Evolutionary conservation across 2,113 vertebrate species (phyloP).

Genomic region (Heterochromis multidens): DNA sequence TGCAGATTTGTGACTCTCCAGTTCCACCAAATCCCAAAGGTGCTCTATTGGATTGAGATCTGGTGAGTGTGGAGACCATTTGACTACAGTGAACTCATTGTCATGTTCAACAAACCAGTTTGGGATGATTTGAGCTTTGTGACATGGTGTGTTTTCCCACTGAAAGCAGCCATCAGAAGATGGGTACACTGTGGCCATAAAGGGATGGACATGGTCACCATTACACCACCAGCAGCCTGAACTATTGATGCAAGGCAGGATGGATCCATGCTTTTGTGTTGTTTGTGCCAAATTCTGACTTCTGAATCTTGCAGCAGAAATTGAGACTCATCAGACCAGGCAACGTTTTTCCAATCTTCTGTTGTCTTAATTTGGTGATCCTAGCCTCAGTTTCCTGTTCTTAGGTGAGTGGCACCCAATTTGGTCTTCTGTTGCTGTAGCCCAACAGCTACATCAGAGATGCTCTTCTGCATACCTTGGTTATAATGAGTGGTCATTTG

Average conservation of each 20-base stretch:
- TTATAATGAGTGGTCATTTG: background rate
- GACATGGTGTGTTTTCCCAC: background rate
- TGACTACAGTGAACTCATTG: background rate
- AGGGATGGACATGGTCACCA: background rate
- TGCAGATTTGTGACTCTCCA: background rate
- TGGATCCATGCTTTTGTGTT: background rate
- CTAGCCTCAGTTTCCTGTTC: background rate
- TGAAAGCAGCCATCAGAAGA: background rate
- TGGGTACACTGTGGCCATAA: background rate
- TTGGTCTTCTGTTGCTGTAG: background rate
- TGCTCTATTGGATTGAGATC: background rate
- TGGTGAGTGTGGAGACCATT: background rate
- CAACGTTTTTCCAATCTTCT: background rate
- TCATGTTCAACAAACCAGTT: background rate
- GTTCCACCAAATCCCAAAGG: background rate
- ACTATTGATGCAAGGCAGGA: background rate
- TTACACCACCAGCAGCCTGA: background rate
- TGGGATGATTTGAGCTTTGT: background rate
- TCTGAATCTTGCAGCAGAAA: background rate
- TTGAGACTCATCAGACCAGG: background rate
- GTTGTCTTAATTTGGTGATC: background rate
- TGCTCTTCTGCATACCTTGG: background rate
- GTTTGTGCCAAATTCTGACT: background rate
- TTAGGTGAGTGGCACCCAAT: background rate
- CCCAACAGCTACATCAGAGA: background rate